Percentiles rank a stretch among this genome's conserved stretches.
phyloP scores from a whole-genome alignment of 23 tunicate genomes.

The Styela clava region DNA sequence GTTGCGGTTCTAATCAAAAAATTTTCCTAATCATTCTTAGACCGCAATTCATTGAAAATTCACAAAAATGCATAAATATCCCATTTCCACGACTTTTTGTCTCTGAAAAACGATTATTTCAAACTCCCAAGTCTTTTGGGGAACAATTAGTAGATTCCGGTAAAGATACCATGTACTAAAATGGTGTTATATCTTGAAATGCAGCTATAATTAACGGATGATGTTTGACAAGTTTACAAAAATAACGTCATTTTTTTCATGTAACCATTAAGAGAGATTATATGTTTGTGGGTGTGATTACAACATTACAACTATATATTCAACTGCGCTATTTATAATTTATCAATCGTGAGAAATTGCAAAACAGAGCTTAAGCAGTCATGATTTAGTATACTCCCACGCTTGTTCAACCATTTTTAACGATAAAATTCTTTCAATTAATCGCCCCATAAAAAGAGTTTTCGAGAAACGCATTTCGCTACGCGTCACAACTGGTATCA shows the following conservation, averaged over 20 bases:
- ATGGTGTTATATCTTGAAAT: not conserved
- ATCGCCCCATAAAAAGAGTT: not conserved
- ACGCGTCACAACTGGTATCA: not conserved
- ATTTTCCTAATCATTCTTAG: too few relatives aligned
- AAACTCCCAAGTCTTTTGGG: not conserved
- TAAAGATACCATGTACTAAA: not conserved
- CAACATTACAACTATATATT: not conserved
- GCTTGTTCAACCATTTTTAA: not conserved
- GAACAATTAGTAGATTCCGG: not conserved
- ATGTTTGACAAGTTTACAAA: not conserved
- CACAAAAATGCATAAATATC: not conserved
- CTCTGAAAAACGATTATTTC: not conserved
- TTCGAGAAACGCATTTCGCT: not conserved
- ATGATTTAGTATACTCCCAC: not conserved
- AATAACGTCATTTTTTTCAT: not conserved
- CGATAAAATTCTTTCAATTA: too few relatives aligned
- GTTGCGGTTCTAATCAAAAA: not conserved
- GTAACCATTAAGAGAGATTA: not conserved
- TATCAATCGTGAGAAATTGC: not conserved
- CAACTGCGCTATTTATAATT: not conserved
- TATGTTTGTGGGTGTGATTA: not conserved
- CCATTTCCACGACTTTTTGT: not conserved
- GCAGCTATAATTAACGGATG: not conserved
- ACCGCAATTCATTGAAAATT: not conserved
- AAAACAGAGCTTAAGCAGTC: not conserved